A percentile compares a stretch with the other conserved stretches of the same genome.
Evolutionary conservation across 2,888 invertebrate species (phyloP).

Genomic region (Hirtodrosophila duncani): DNA sequence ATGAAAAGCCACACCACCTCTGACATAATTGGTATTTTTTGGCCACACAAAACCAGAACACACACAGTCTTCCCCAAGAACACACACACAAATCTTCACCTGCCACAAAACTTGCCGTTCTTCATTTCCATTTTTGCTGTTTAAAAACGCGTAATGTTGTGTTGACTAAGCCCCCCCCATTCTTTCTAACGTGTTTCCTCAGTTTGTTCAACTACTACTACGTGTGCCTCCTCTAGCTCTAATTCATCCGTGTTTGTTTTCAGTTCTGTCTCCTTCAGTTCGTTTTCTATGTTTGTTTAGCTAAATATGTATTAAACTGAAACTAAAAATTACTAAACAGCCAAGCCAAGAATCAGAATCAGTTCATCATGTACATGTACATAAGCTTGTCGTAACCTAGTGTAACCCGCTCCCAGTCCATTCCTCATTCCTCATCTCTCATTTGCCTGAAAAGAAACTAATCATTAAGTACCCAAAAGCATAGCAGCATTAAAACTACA

Average conservation of each 20-base stretch:
- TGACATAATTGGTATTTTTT: conserved; percentile 73
- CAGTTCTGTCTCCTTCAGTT: conserved; percentile 18
- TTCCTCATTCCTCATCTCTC: background rate
- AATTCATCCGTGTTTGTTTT: conserved; percentile 17
- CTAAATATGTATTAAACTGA: conserved; percentile 3
- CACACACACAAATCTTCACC: conserved; percentile 4
- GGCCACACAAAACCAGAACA: conserved; percentile 38
- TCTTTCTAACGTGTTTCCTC: no score
- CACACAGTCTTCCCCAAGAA: conserved; percentile 2
- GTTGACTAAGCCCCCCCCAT: no score
- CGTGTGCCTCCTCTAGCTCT: conserved; percentile 45
- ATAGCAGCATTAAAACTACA: conserved; percentile 54
- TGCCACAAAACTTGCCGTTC: conserved; percentile 29
- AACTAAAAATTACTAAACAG: conserved; percentile 30
- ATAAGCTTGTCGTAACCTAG: conserved; percentile 64
- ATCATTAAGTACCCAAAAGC: conserved; percentile 17
- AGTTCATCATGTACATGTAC: conserved; percentile 63
- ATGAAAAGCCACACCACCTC: conserved; percentile 24
- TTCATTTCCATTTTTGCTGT: conserved; percentile 55
- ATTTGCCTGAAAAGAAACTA: conserved; percentile 4
- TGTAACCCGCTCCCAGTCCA: conserved; percentile 12
- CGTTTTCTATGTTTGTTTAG: conserved; percentile 12
- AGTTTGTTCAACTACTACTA: conserved; percentile 56
- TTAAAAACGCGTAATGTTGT: conserved; percentile 38
- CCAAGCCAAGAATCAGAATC: no score